Percentiles rank a stretch among this genome's conserved stretches.
These are phyloP conservation scores for Danionella dracula DNA, from an alignment of 2,797 vertebrate genomes.

Conservation along the genomic window DNA sequence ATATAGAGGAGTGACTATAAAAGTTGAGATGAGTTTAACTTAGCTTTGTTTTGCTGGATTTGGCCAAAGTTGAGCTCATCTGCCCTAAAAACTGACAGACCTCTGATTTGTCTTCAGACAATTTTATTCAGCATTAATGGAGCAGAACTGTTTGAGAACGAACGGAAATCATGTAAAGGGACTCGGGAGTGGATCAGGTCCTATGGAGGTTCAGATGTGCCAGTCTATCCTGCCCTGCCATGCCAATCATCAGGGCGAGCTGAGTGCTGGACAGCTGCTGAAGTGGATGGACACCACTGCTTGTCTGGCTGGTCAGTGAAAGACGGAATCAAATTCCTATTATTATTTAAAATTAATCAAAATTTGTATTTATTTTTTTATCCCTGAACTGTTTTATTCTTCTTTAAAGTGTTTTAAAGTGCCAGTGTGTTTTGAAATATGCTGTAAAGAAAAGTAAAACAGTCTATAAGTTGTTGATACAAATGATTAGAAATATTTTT, in stretches of 20 bases:
- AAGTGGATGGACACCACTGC: constrained; percentile 96
- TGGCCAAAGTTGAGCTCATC: background rate
- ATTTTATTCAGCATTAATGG: background rate
- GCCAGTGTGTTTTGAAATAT: too few relatives aligned
- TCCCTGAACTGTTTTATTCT: too few relatives aligned
- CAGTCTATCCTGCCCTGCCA: constrained; percentile 92
- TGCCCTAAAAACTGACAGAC: background rate
- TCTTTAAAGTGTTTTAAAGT: too few relatives aligned
- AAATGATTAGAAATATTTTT: too few relatives aligned
- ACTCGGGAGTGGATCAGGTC: constrained; percentile 68
- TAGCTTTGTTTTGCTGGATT: background rate
- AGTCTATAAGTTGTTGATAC: too few relatives aligned
- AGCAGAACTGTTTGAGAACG: background rate
- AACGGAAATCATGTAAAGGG: constrained; percentile 37
- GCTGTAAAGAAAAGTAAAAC: too few relatives aligned
- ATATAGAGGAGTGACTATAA: too few relatives aligned
- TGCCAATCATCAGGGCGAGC: constrained; percentile 83
- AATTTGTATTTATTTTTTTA: too few relatives aligned
- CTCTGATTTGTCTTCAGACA: background rate
- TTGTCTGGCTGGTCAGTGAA: constrained; percentile 64
- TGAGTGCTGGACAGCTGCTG: constrained; percentile 87
- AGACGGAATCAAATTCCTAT: too few relatives aligned
- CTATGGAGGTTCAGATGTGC: constrained; percentile 93
- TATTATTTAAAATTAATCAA: too few relatives aligned
- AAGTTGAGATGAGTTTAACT: background rate